These are phyloP conservation scores for Petrosia ficiformis DNA, from an alignment of 37 sponge, comb jelly and placozoan species.

Conservation along the genomic window DNA sequence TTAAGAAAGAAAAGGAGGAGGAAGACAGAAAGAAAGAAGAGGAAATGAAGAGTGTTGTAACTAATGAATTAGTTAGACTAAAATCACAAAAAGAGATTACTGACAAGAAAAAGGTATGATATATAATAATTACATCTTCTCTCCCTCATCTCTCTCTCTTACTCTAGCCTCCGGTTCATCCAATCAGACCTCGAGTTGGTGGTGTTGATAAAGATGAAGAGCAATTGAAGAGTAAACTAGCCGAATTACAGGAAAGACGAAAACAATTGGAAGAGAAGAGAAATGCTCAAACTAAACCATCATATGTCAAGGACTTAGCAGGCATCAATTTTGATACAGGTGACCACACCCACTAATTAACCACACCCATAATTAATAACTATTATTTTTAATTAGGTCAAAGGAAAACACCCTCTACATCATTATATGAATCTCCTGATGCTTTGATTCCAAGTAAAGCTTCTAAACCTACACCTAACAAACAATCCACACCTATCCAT, in stretches of 20 bases:
- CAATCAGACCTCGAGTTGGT: background rate
- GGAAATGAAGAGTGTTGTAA: slow-evolving; percentile 2
- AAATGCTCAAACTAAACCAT: background rate
- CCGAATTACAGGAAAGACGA: slow-evolving; percentile 34
- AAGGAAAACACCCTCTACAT: too few species aligned
- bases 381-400: too few species aligned
- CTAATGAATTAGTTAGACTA: background rate
- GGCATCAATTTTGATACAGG: background rate
- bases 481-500: background rate
- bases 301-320: background rate
- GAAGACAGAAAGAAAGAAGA: slow-evolving; percentile 25
- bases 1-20: slow-evolving; percentile 29
- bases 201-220: slow-evolving; percentile 2
- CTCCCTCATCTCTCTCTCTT: background rate
- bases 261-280: slow-evolving; percentile 8
- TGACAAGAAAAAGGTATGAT: background rate
- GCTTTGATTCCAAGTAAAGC: too few species aligned
- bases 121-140: background rate
- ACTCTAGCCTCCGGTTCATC: background rate
- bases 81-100: background rate
- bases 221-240: slow-evolving; percentile 17
- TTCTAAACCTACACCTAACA: background rate
- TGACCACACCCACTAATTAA: background rate
- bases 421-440: too few species aligned
- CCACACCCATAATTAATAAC: too few species aligned